A percentile compares a stretch with the other conserved stretches of the same genome.
phyloP scores from a whole-genome alignment of 2,888 invertebrate genomes.

The Belgica antarctica region DNA sequence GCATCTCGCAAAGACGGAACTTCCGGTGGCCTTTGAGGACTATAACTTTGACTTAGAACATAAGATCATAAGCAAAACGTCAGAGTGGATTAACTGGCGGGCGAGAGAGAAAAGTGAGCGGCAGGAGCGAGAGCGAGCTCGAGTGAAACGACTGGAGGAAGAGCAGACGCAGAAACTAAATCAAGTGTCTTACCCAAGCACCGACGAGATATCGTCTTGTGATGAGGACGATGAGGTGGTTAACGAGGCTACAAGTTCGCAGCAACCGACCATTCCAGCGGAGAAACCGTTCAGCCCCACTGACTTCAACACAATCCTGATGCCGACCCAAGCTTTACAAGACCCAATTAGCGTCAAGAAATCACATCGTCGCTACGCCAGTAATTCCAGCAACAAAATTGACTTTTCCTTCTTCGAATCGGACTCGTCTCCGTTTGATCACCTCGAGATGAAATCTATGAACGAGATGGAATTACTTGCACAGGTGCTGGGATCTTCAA shows the following conservation, averaged over 20 bases:
- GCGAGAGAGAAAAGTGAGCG: slow-evolving; percentile 63
- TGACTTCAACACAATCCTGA: slow-evolving; percentile 53
- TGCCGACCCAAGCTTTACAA: slow-evolving; percentile 49
- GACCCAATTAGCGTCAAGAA: slow-evolving; percentile 12
- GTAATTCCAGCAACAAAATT: slow-evolving; percentile 47
- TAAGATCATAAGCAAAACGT: slow-evolving; percentile 68
- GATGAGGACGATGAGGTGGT: slow-evolving; percentile 55
- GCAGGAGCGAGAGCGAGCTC: slow-evolving; percentile 61
- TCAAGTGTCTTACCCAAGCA: slow-evolving; percentile 62
- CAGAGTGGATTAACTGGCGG: slow-evolving; percentile 67
- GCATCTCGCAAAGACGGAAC: slow-evolving; percentile 56
- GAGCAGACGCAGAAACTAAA: slow-evolving; percentile 60
- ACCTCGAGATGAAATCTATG: slow-evolving; percentile 85
- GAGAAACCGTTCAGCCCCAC: slow-evolving; percentile 44
- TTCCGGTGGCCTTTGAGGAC: slow-evolving; percentile 49
- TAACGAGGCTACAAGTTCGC: slow-evolving; percentile 45
- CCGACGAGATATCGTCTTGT: slow-evolving; percentile 59
- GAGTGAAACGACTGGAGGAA: slow-evolving; percentile 60
- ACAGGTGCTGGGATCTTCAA: slow-evolving; percentile 60
- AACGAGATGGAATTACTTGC: slow-evolving; percentile 90
- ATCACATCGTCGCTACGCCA: slow-evolving; percentile 45
- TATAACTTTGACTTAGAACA: slow-evolving; percentile 74
- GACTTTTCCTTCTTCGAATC: slow-evolving; percentile 81
- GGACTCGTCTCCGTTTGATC: slow-evolving; percentile 91
- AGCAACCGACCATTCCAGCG: slow-evolving; percentile 40